These are phyloP conservation scores for Drosophila repletoides DNA, from an alignment of 1,140 invertebrate species.

Conservation along the genomic window DNA sequence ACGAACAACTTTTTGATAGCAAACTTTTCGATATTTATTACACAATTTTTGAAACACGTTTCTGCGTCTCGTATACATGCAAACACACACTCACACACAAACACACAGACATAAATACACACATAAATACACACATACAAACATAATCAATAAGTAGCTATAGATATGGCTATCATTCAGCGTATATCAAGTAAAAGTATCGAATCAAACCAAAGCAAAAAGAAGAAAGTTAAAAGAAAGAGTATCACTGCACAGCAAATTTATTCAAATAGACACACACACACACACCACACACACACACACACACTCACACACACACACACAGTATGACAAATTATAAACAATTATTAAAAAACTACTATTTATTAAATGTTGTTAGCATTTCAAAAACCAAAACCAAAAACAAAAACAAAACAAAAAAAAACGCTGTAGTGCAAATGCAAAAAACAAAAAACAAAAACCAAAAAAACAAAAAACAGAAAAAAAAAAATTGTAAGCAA, in stretches of 20 bases:
- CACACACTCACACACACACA: slow-evolving; percentile 33
- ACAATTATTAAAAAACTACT: slow-evolving; percentile 67
- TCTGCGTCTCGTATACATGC: slow-evolving; percentile 72
- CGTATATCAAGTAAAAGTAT: slow-evolving; percentile 59
- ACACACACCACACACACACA: slow-evolving; percentile 20
- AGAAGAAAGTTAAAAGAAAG: slow-evolving; percentile 16
- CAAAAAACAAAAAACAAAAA: slow-evolving; percentile 43
- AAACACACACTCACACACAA: slow-evolving; percentile 5
- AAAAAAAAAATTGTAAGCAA: slow-evolving; percentile 61
- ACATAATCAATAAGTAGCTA: slow-evolving; percentile 53
- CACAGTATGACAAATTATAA: slow-evolving; percentile 69
- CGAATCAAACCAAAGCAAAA: slow-evolving; percentile 36
- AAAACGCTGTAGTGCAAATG: slow-evolving; percentile 75
- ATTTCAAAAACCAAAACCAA: slow-evolving; percentile 55
- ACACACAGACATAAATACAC: slow-evolving; percentile 13
- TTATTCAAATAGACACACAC: slow-evolving; percentile 40
- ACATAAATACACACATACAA: slow-evolving; percentile 40
- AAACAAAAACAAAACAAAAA: slow-evolving; percentile 43
- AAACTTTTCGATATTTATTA: slow-evolving; percentile 64
- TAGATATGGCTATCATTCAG: slow-evolving; percentile 36
- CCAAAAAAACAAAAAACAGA: slow-evolving; percentile 37
- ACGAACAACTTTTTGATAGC: slow-evolving; percentile 60
- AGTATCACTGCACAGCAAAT: slow-evolving; percentile 63
- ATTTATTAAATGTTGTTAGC: slow-evolving; percentile 81
- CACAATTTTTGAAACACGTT: slow-evolving; percentile 66